A percentile compares a stretch with the other conserved stretches of the same genome.
These are phyloP conservation scores for Tetramorium simillimum DNA, from an alignment of 1,140 invertebrate genomes.

Conservation along the genomic window DNA sequence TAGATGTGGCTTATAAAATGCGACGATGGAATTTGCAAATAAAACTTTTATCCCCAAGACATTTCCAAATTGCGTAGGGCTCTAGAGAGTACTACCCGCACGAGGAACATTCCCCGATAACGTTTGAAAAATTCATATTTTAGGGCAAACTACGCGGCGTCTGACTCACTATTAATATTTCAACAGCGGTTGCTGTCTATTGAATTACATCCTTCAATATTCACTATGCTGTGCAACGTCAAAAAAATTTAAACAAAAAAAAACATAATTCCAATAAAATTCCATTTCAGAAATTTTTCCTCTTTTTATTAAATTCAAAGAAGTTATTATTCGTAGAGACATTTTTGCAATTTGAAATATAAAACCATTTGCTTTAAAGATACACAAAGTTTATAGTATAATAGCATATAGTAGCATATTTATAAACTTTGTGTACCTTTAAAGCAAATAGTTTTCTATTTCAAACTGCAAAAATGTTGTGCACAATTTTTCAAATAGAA, in stretches of 20 bases:
- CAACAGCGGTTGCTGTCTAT: background rate
- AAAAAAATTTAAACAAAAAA: too few species aligned
- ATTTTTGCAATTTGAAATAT: too few species aligned
- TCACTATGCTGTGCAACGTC: background rate
- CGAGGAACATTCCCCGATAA: background rate
- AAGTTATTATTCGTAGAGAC: background rate
- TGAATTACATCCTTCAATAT: constrained; percentile 48
- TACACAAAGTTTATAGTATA: too few species aligned
- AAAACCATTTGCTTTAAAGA: background rate
- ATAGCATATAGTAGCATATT: too few species aligned
- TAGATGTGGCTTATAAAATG: background rate
- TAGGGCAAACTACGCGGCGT: background rate
- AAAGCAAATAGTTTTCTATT: background rate
- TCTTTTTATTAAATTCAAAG: background rate
- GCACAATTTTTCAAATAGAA: background rate
- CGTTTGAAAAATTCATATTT: constrained; percentile 33
- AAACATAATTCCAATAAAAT: background rate
- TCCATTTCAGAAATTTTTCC: background rate
- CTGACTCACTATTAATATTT: constrained; percentile 36
- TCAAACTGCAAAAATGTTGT: background rate
- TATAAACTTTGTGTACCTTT: too few species aligned
- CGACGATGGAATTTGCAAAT: background rate
- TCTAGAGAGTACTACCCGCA: background rate
- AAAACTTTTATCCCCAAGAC: constrained; percentile 5
- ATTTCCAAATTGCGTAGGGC: background rate